Evolutionary conservation across 2,113 vertebrate genomes (phyloP), one percentile per base, ranked within the genome.

Genomic region (Daboia siamensis): DNA sequence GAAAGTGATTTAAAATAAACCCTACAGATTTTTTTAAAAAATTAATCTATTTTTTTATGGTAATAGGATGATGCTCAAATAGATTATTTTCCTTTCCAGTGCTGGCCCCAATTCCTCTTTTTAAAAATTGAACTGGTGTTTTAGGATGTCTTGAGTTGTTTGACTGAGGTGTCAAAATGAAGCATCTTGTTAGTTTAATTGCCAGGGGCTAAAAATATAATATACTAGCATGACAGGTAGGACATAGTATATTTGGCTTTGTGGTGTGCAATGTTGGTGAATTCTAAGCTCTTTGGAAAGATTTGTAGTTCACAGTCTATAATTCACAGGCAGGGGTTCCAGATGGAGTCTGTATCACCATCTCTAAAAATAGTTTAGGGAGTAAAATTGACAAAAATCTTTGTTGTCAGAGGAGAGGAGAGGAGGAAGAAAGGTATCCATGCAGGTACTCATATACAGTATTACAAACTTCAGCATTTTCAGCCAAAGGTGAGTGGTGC

Each of bases 1-100:
- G 93, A 93, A 85, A 7, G 86, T 12, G 69, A 52, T 91, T 57
- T 92, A 26, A 57, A 52, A 59, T 46, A 90, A 95, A 44, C 92
- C 52, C n/a, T 94, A 57, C 86, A 94, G 59, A 87, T 24, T 59
- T 59, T 61, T 69, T 1, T 15, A 69, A 64, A 26, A 64, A n/a
- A 69, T 15, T 15, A 4, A 87, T 91, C 11, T 95, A 0, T 93
- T 91, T 95, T 95, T 87, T 91, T 2, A 2, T 95, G 96, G 91
- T 89, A 93, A 29, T 93, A 93, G 93, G 86, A 93, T 93, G 91
- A 93, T 93, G 91, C 93, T 9, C 20, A 95, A 94, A 92, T 93
- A 39, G 12, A 57, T 89, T 55, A 17, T 33, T 91, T 12, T 88
- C 5, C 90, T 93, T 24, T 59, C 12, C 10, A 44, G 33, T 4